A percentile compares a stretch with the other conserved stretches of the same genome.
These are phyloP conservation scores for Clepsis dumicolana DNA, from an alignment of 2,888 invertebrate genomes.

Conservation along the genomic window DNA sequence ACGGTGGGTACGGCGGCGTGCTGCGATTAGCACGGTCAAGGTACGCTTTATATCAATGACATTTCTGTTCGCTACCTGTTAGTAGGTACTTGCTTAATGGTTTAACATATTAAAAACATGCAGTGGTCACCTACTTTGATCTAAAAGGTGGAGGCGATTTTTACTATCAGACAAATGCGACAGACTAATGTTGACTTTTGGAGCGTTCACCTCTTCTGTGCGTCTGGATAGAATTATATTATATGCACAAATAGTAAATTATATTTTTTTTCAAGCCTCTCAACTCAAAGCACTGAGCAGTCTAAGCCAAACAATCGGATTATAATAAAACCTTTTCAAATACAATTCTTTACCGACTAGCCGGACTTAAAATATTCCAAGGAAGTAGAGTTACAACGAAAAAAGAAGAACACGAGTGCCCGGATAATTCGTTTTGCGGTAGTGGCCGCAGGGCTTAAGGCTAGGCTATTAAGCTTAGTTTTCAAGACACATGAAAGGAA, in stretches of 20 bases:
- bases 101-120: too few relatives aligned
- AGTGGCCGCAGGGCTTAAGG: constrained; percentile 19
- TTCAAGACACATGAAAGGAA: background rate
- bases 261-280: constrained; percentile 17
- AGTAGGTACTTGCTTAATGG: background rate
- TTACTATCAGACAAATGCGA: too few relatives aligned
- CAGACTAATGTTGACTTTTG: too few relatives aligned
- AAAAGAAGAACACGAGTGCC: constrained; percentile 27
- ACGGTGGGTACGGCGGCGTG: constrained; percentile 59
- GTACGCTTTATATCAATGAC: constrained; percentile 60
- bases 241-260: constrained; percentile 13
- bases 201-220: too few relatives aligned
- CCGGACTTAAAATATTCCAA: constrained; percentile 39
- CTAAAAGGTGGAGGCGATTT: too few relatives aligned
- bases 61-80: constrained; percentile 18
- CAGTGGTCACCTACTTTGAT: too few relatives aligned
- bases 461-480: background rate
- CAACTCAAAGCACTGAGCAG: constrained; percentile 37
- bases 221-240: constrained; percentile 8
- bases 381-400: constrained; percentile 32
- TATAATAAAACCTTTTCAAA: constrained; percentile 31
- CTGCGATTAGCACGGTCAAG: constrained; percentile 80
- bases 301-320: constrained; percentile 37
- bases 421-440: constrained; percentile 36
- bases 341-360: constrained; percentile 30